Evolutionary conservation across 2,888 invertebrate genomes (phyloP).

Genomic region (Ectemnius lituratus): DNA sequence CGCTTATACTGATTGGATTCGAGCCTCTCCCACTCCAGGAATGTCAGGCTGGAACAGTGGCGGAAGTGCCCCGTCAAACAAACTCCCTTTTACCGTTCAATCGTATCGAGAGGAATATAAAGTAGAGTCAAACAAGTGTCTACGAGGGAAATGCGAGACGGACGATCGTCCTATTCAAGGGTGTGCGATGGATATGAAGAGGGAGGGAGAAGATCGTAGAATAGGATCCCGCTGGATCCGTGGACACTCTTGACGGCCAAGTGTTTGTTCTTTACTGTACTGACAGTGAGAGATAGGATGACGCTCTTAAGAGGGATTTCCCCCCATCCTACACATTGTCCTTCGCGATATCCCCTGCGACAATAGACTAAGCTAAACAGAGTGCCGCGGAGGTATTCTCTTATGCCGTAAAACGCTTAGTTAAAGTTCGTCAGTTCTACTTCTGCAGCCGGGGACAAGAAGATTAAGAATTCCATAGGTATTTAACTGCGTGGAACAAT

Average conservation of each 20-base stretch:
- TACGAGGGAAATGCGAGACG: background rate
- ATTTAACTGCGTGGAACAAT: too few species aligned
- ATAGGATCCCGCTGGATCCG: conserved; percentile 27
- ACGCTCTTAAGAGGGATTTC: conserved; percentile 3
- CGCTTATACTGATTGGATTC: conserved; percentile 33
- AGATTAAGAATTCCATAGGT: too few species aligned
- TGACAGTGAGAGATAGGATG: conserved; percentile 13
- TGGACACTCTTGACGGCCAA: conserved; percentile 14
- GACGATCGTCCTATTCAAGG: too few species aligned
- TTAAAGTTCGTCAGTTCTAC: too few species aligned
- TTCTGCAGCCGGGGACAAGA: too few species aligned
- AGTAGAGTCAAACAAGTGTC: conserved; percentile 22
- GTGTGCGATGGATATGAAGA: too few species aligned
- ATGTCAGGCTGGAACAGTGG: too few species aligned
- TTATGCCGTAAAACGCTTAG: too few species aligned
- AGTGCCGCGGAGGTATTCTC: too few species aligned
- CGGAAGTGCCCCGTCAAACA: too few species aligned
- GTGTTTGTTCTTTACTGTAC: conserved; percentile 26
- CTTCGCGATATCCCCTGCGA: background rate
- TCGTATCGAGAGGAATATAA: conserved; percentile 15
- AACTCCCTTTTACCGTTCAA: conserved; percentile 11
- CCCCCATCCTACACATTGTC: background rate
- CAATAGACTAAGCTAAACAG: too few species aligned
- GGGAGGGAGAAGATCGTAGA: background rate
- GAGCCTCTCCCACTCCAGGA: too few species aligned